Percentiles rank a stretch among this genome's conserved stretches.
phyloP scores from a whole-genome alignment of 2,113 vertebrate species.

The Syngnathus floridae region DNA sequence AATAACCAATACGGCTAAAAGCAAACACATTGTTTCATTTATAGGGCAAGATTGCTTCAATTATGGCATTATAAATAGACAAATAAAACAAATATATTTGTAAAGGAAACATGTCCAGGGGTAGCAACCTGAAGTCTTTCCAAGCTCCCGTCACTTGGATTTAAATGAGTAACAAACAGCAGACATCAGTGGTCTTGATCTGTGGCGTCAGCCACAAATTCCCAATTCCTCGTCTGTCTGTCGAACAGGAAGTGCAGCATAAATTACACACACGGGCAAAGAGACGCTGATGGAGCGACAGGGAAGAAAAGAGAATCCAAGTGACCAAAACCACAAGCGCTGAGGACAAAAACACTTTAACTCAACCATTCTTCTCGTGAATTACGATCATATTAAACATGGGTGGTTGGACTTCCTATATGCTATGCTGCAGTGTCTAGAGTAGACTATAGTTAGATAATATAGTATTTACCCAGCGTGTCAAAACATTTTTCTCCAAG shows the following conservation, averaged over 20 bases:
- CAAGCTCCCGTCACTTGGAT: constrained; percentile 27
- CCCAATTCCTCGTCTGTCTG: constrained; percentile 28
- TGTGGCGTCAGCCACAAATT: constrained; percentile 26
- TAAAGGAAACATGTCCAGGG: constrained; percentile 6
- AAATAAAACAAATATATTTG: neutral
- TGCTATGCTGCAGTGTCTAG: neutral
- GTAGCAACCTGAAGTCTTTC: constrained; percentile 11
- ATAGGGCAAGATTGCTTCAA: too few species aligned
- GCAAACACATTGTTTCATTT: neutral
- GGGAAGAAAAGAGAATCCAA: neutral
- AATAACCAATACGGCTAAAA: neutral
- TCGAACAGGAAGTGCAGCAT: constrained; percentile 19
- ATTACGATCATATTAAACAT: neutral
- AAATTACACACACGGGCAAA: constrained; percentile 8
- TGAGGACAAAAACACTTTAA: constrained; percentile 8
- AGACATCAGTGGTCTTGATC: constrained; percentile 33
- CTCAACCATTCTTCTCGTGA: neutral
- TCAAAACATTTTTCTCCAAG: too few species aligned
- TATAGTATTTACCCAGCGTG: too few species aligned
- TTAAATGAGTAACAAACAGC: constrained; percentile 20
- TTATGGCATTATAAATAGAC: neutral
- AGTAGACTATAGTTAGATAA: neutral
- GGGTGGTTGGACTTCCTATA: neutral
- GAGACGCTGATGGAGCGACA: constrained; percentile 13
- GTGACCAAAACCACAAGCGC: constrained; percentile 2